Evolutionary conservation across 1,140 invertebrate species (phyloP).

Genomic region (Bombus picipes): DNA sequence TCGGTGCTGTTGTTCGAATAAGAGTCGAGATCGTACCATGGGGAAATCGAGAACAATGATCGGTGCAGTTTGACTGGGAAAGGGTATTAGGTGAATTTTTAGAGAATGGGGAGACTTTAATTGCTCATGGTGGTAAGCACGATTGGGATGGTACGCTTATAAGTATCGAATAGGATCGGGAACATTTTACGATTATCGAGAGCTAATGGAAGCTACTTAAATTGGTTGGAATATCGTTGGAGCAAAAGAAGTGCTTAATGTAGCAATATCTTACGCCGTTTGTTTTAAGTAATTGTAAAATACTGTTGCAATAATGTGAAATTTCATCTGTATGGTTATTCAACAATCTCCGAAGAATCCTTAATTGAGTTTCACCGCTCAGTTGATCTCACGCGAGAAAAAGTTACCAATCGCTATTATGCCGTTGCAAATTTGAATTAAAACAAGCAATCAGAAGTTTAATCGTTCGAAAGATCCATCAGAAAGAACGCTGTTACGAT

Average conservation of each 20-base stretch:
- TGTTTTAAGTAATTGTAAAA: no score
- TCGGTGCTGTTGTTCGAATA: background rate
- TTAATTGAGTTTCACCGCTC: no score
- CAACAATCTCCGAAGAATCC: background rate
- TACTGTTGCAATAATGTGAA: background rate
- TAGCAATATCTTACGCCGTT: background rate
- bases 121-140: background rate
- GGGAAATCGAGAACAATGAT: constrained; percentile 27
- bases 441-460: no score
- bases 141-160: background rate
- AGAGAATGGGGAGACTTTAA: background rate
- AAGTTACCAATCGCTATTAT: no score
- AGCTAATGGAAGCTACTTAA: background rate
- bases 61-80: background rate
- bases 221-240: background rate
- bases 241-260: background rate
- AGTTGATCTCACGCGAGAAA: no score
- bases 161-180: background rate
- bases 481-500: no score
- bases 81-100: background rate
- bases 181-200: no score
- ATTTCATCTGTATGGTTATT: background rate
- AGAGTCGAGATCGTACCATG: background rate
- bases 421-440: no score
- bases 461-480: background rate